Evolutionary conservation across 2,797 vertebrate species (phyloP).

Genomic region (Potorous gilbertii): DNA sequence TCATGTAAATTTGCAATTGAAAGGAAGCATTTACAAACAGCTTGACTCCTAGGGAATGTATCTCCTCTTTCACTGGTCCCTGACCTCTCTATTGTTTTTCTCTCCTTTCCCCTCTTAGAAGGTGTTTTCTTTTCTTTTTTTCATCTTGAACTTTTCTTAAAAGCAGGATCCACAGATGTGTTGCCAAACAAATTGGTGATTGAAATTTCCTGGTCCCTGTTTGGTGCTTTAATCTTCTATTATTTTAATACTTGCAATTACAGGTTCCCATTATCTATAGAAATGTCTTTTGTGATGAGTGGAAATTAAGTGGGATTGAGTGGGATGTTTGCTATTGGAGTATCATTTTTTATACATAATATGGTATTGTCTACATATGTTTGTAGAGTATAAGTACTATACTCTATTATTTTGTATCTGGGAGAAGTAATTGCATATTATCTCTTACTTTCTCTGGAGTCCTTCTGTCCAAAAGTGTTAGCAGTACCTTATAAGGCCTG

Average conservation of each 20-base stretch:
- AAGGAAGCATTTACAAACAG: slow-evolving; percentile 42
- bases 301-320: slow-evolving; percentile 64
- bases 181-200: slow-evolving; percentile 60
- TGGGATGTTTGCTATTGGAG: slow-evolving; percentile 24
- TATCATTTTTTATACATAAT: slow-evolving; percentile 2
- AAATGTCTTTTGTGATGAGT: slow-evolving; percentile 58
- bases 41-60: not conserved
- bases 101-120: slow-evolving; percentile 35
- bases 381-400: slow-evolving; percentile 11
- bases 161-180: not conserved
- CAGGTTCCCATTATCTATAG: slow-evolving; percentile 33
- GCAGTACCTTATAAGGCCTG: not conserved
- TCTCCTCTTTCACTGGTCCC: not conserved
- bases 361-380: slow-evolving; percentile 4
- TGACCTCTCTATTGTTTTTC: slow-evolving; percentile 17
- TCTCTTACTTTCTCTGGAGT: not conserved
- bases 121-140: not conserved
- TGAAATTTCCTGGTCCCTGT: slow-evolving; percentile 40
- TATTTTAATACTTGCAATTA: slow-evolving; percentile 62
- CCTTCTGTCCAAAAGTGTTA: not conserved
- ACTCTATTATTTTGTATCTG: not conserved
- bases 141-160: not conserved
- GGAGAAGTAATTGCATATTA: not conserved
- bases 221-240: slow-evolving; percentile 63
- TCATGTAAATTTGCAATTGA: slow-evolving; percentile 49